Evolutionary conservation across 2,797 vertebrate genomes (phyloP).

Genomic region (Sebastes ruberrimus): DNA sequence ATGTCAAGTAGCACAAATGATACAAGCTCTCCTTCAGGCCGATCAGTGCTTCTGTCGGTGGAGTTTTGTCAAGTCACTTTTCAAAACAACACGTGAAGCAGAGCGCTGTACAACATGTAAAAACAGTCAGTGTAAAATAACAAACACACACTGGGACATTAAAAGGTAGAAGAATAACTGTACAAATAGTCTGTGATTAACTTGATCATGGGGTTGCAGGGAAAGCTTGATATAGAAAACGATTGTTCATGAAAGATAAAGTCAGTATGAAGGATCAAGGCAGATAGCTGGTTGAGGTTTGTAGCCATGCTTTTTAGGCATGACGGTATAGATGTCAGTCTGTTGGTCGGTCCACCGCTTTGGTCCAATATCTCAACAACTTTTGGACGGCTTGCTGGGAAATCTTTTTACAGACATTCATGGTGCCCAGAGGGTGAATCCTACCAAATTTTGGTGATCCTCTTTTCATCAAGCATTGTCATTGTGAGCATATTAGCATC

Average conservation of each 20-base stretch:
- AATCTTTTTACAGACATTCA: background rate
- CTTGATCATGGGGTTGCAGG: background rate
- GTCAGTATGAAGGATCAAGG: background rate
- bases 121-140: background rate
- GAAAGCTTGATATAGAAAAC: background rate
- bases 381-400: background rate
- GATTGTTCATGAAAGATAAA: background rate
- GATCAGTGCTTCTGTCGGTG: background rate
- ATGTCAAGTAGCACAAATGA: background rate
- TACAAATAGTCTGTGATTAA: background rate
- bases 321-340: too few relatives aligned
- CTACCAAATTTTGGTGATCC: background rate
- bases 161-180: background rate
- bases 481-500: too few relatives aligned
- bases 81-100: background rate
- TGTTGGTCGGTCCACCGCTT: too few relatives aligned
- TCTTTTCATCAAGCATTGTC: background rate
- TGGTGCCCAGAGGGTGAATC: background rate
- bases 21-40: background rate
- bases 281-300: background rate
- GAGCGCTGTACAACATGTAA: background rate
- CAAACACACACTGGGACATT: background rate
- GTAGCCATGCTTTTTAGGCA: too few relatives aligned
- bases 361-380: background rate
- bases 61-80: background rate